phyloP scores from a whole-genome alignment of 2,888 invertebrate genomes.

The Dynastes hyllus region DNA sequence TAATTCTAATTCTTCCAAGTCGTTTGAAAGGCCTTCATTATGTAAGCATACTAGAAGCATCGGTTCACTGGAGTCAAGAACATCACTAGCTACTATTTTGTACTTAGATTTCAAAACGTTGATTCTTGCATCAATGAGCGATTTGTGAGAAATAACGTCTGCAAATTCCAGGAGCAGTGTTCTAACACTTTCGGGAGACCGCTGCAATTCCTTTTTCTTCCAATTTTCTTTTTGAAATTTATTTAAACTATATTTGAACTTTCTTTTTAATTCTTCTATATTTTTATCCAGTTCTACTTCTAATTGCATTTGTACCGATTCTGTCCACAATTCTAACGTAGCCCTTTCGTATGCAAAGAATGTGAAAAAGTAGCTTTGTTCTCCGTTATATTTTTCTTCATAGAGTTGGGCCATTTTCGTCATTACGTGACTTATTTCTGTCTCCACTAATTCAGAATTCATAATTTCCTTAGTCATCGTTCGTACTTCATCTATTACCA shows the following conservation, averaged over 20 bases:
- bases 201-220: constrained; percentile 72
- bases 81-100: constrained; percentile 55
- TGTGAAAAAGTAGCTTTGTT: constrained; percentile 76
- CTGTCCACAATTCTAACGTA: constrained; percentile 83
- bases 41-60: constrained; percentile 62
- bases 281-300: constrained; percentile 83
- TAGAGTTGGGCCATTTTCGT: constrained; percentile 81
- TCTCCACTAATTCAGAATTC: constrained; percentile 83
- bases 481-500: constrained; percentile 83
- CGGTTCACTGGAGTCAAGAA: constrained; percentile 50
- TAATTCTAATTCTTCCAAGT: constrained; percentile 71
- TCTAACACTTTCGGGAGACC: constrained; percentile 71
- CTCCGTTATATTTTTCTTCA: constrained; percentile 73
- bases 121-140: constrained; percentile 84
- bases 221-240: constrained; percentile 73
- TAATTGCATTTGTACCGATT: constrained; percentile 81
- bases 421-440: constrained; percentile 84
- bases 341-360: constrained; percentile 80
- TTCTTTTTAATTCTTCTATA: constrained; percentile 79
- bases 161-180: constrained; percentile 78
- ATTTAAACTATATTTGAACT: constrained; percentile 79
- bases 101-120: constrained; percentile 73
- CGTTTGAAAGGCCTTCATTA: constrained; percentile 67
- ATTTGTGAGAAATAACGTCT: constrained; percentile 83
- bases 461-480: constrained; percentile 84